Base-by-base conservation (phyloP, 2,797 vertebrate genomes). In the Phrynocephalus forsythii region DNA sequence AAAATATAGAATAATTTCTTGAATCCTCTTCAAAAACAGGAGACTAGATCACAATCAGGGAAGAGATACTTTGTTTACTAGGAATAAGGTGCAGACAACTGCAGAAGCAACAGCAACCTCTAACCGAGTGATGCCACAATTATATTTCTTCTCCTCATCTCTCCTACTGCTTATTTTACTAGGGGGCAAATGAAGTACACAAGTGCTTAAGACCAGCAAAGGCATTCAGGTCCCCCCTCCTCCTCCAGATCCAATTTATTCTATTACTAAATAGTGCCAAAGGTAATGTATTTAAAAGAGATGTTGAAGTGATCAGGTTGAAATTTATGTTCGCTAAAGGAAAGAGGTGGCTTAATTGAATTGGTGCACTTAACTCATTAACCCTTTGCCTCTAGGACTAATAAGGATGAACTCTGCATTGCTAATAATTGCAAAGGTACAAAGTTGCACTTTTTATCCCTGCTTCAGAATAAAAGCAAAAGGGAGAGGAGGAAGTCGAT, bases 271-370 rank as follows among this genome's bases (percentile, higher is more conserved):
- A 91, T 90, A 94, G 80, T 94, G 92, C 91, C 92, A 95, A 95
- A 95, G 93, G 93, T 94, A 94, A 94, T 95, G 94, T 94, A 88
- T 88, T 88, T 88, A 88, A 88, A 88, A 88, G 87, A 88, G 83
- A 85, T 85, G 83, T 88, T 93, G 91, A 94, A 91, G 86, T 0
- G 89, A 96, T 96, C 95, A 96, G 95, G 95, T 96, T 95, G 94
- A 95, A 96, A 96, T 96, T 96, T 96, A 96, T 97, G 95, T 94
- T 92, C 95, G 94, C 92, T 85, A 89, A 96, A 96, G 94, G 94
- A 94, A 96, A 96, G 95, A 95, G 91, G 93, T 94, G 88, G 93
- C 94, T 96, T 97, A 97, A 97, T 96, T 97, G 95, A 96, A 96
- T 96, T 95, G 94, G 94, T 93, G 92, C 94, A 87, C 94, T 96